Conservation (phyloP, 2,888 invertebrate genomes). For the Idaea dimidiata region DNA sequence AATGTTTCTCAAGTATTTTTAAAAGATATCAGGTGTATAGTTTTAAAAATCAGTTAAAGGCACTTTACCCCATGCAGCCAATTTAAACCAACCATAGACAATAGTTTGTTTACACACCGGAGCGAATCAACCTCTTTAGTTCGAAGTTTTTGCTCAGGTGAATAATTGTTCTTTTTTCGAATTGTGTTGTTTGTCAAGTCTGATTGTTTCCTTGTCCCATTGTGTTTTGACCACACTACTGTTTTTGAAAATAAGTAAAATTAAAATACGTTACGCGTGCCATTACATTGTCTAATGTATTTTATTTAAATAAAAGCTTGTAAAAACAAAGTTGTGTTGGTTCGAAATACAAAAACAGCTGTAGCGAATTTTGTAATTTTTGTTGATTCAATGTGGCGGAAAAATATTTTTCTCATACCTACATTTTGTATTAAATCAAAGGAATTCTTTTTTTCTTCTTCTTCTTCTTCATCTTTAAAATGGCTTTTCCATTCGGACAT, state of each 20-base stretch:
- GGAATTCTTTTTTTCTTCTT: too few relatives aligned
- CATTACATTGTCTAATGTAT: slow-evolving; percentile 9
- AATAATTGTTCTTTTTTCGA: slow-evolving; percentile 19
- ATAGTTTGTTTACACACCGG: slow-evolving; percentile 32
- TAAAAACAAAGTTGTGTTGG: not conserved
- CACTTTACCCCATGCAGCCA: slow-evolving; percentile 30
- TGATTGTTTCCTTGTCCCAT: slow-evolving; percentile 22
- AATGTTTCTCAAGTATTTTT: not conserved
- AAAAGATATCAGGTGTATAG: not conserved
- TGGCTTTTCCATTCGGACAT: too few relatives aligned
- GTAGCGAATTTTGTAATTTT: too few relatives aligned
- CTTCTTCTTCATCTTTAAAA: too few relatives aligned
- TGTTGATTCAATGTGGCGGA: too few relatives aligned
- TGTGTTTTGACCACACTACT: slow-evolving; percentile 31
- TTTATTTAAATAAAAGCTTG: not conserved
- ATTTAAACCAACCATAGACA: not conserved
- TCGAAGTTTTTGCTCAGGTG: slow-evolving; percentile 24
- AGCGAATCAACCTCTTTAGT: slow-evolving; percentile 29
- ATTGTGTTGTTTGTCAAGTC: slow-evolving; percentile 18
- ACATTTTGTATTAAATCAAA: too few relatives aligned
- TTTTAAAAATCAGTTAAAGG: slow-evolving; percentile 28
- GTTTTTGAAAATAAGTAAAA: slow-evolving; percentile 19
- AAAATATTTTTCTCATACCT: too few relatives aligned
- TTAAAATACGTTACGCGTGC: slow-evolving; percentile 36
- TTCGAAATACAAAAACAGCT: too few relatives aligned